A percentile compares a stretch with the other conserved stretches of the same genome.
These are phyloP conservation scores for Drosophila paramelanica DNA, from an alignment of 2,888 invertebrate species.

Conservation along the genomic window DNA sequence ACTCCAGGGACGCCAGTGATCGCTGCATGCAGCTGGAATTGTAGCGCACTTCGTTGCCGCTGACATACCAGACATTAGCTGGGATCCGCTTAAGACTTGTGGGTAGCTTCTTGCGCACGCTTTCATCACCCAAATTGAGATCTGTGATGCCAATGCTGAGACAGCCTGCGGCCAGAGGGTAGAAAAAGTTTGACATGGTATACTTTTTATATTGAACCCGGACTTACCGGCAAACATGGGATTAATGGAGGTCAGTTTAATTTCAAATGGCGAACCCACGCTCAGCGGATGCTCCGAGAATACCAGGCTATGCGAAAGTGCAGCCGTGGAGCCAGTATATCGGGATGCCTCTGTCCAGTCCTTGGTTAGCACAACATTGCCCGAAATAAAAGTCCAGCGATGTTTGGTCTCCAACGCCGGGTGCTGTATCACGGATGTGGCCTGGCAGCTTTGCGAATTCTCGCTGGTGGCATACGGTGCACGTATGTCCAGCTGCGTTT, in stretches of 20 bases:
- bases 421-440: slow-evolving; percentile 86
- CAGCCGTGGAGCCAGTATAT: slow-evolving; percentile 80
- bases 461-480: slow-evolving; percentile 85
- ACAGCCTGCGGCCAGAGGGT: slow-evolving; percentile 86
- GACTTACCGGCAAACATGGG: slow-evolving; percentile 83
- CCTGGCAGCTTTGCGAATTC: slow-evolving; percentile 87
- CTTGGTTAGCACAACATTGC: slow-evolving; percentile 83
- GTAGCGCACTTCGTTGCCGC: slow-evolving; percentile 88
- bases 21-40: slow-evolving; percentile 89
- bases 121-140: slow-evolving; percentile 88
- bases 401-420: slow-evolving; percentile 85
- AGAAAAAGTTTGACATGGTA: not conserved
- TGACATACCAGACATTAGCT: slow-evolving; percentile 86
- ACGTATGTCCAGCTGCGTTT: slow-evolving; percentile 78
- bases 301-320: slow-evolving; percentile 83
- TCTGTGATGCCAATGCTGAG: slow-evolving; percentile 92
- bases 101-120: slow-evolving; percentile 88
- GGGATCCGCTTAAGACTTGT: slow-evolving; percentile 88
- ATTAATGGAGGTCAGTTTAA: slow-evolving; percentile 84
- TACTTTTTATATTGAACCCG: not conserved
- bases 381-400: slow-evolving; percentile 84
- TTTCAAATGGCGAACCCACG: slow-evolving; percentile 84
- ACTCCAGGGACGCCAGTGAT: slow-evolving; percentile 89
- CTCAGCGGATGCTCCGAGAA: slow-evolving; percentile 84
- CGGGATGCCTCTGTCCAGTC: slow-evolving; percentile 85